A percentile compares a stretch with the other conserved stretches of the same genome.
Conservation (phyloP, 2,888 invertebrate genomes). For the Ophraella communa region DNA sequence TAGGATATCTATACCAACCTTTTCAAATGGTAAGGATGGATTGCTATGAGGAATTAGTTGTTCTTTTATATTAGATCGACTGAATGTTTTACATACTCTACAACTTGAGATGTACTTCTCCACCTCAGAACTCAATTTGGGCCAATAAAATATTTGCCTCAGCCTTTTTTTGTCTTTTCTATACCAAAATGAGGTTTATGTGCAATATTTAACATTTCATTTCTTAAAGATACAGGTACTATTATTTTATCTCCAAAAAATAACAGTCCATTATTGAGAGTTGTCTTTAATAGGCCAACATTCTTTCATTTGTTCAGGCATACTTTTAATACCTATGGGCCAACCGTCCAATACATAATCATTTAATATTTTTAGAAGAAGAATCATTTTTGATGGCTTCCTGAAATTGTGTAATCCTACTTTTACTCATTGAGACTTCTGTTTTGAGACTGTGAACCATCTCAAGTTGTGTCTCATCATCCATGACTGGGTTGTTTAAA, state of each 20-base stretch:
- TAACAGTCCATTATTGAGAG: too few species aligned
- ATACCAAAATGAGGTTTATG: too few species aligned
- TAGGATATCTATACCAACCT: not conserved
- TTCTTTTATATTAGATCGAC: not conserved
- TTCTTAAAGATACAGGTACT: too few species aligned
- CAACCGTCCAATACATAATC: too few species aligned
- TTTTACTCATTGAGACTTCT: not conserved
- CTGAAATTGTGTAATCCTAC: not conserved
- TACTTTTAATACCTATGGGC: too few species aligned
- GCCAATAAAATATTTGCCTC: too few species aligned
- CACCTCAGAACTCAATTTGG: not conserved
- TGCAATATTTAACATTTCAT: too few species aligned
- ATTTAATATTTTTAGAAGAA: too few species aligned
- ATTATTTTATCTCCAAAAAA: too few species aligned
- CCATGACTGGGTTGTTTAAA: not conserved
- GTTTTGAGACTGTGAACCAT: not conserved
- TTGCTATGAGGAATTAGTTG: not conserved
- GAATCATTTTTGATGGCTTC: not conserved
- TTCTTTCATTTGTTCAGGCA: too few species aligned
- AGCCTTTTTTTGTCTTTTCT: too few species aligned
- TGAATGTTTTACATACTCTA: constrained; percentile 3
- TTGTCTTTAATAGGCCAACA: too few species aligned
- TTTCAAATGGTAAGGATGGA: not conserved
- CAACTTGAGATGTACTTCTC: not conserved
- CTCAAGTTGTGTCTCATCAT: not conserved